Evolutionary conservation across 2,797 vertebrate species (phyloP).

Genomic region (Bovichtus variegatus): DNA sequence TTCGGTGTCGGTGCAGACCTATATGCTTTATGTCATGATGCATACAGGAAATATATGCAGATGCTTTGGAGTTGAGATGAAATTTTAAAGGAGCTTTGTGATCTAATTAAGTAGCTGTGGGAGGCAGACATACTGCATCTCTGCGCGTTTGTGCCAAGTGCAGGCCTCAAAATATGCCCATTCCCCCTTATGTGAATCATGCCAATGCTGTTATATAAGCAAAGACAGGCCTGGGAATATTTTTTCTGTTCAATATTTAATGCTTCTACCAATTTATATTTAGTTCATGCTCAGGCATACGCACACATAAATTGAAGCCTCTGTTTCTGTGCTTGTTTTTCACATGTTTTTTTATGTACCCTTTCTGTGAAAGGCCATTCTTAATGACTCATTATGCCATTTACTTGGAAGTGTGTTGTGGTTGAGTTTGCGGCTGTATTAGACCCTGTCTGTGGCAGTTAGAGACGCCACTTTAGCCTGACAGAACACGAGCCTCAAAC

Average conservation of each 20-base stretch:
- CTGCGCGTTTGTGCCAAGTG: slow-evolving; percentile 67
- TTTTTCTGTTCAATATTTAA: slow-evolving; percentile 85
- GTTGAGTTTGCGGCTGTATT: slow-evolving; percentile 51
- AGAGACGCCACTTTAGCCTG: slow-evolving; percentile 52
- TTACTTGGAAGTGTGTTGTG: slow-evolving; percentile 64
- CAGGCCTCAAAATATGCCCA: slow-evolving; percentile 63
- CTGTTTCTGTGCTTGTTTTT: slow-evolving; percentile 71
- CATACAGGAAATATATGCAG: slow-evolving; percentile 44
- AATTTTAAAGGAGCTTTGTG: slow-evolving; percentile 73
- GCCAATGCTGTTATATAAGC: slow-evolving; percentile 80
- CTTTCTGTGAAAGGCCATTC: slow-evolving; percentile 68
- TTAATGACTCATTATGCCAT: slow-evolving; percentile 76
- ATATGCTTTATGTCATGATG: slow-evolving; percentile 31
- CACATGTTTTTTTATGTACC: slow-evolving; percentile 53
- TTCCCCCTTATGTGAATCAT: slow-evolving; percentile 68
- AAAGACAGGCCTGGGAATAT: slow-evolving; percentile 75
- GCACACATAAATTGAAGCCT: slow-evolving; percentile 43
- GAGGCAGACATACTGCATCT: slow-evolving; percentile 70
- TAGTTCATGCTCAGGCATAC: slow-evolving; percentile 59
- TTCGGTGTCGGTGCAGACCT: slow-evolving; percentile 20
- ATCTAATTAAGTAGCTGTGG: slow-evolving; percentile 80
- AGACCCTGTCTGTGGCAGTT: slow-evolving; percentile 45
- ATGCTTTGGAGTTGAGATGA: slow-evolving; percentile 59
- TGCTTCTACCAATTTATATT: slow-evolving; percentile 80
- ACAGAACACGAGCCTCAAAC: slow-evolving; percentile 51